These are phyloP conservation scores for Eulithis testata DNA, from an alignment of 2,888 invertebrate species.

Conservation along the genomic window DNA sequence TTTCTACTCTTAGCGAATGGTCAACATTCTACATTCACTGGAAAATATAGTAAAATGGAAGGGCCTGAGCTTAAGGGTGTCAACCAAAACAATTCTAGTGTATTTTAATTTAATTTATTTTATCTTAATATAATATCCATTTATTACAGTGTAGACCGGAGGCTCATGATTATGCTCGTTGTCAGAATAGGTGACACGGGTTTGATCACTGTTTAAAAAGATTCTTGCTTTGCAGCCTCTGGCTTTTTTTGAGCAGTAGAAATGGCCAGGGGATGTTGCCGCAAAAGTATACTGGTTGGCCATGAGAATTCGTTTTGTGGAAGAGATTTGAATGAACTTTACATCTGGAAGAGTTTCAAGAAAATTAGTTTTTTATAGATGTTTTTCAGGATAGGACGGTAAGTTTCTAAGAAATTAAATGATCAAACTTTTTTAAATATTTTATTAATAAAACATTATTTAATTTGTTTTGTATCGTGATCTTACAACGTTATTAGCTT, in stretches of 20 bases:
- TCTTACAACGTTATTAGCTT: too few species aligned
- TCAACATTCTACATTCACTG: too few species aligned
- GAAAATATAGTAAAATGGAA: too few species aligned
- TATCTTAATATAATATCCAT: conserved; percentile 24
- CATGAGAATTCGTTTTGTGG: conserved; percentile 27
- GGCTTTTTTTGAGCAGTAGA: conserved; percentile 58
- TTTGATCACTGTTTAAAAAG: conserved; percentile 15
- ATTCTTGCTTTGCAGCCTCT: conserved; percentile 48
- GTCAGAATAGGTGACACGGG: conserved; percentile 7
- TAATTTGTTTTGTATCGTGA: too few species aligned
- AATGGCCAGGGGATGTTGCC: conserved; percentile 35
- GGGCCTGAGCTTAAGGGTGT: too few species aligned
- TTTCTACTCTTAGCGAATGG: too few species aligned
- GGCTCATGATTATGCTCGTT: conserved; percentile 32
- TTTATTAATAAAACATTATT: too few species aligned
- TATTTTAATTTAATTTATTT: background rate
- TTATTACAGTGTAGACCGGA: conserved; percentile 14
- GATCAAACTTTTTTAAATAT: too few species aligned
- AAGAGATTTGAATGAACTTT: conserved; percentile 14
- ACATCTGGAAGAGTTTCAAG: conserved; percentile 1
- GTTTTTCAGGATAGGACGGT: too few species aligned
- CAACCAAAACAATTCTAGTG: too few species aligned
- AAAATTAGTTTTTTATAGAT: too few species aligned
- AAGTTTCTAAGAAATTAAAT: too few species aligned
- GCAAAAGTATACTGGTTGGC: conserved; percentile 21